Percentiles rank a stretch among this genome's conserved stretches.
phyloP scores from a whole-genome alignment of 1,140 invertebrate genomes.

The Trachelipus rathkii region DNA sequence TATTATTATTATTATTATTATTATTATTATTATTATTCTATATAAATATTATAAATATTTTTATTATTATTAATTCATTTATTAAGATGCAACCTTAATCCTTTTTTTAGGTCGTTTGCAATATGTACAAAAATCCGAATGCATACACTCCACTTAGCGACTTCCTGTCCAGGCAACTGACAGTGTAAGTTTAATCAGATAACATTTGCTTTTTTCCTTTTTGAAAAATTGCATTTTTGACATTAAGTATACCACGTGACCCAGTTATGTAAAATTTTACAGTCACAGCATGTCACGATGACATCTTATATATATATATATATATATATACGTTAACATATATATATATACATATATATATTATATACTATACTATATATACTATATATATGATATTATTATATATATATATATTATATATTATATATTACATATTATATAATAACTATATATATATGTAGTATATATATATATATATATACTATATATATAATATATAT shows the following conservation, averaged over 20 bases:
- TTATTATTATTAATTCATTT: too few relatives aligned
- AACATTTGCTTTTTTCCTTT: too few relatives aligned
- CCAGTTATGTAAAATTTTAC: too few relatives aligned
- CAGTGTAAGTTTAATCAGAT: slow-evolving; percentile 34
- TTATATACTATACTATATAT: slow-evolving; percentile 2
- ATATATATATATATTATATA: slow-evolving; percentile 15
- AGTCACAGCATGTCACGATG: too few relatives aligned
- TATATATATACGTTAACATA: too few relatives aligned
- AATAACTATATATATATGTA: too few relatives aligned
- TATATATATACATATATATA: background rate
- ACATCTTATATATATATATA: too few relatives aligned
- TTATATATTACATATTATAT: background rate
- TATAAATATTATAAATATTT: too few relatives aligned
- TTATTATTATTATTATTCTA: background rate
- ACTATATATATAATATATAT: slow-evolving; percentile 15
- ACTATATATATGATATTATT: slow-evolving; percentile 10
- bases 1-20: background rate
- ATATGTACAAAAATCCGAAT: slow-evolving; percentile 43
- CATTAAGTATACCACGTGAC: too few relatives aligned
- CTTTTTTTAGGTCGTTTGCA: slow-evolving; percentile 41
- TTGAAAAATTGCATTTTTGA: too few relatives aligned
- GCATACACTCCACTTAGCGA: slow-evolving; percentile 42
- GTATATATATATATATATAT: too few relatives aligned
- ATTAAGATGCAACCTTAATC: background rate
- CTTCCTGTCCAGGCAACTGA: slow-evolving; percentile 42